phyloP scores from a whole-genome alignment of 2,888 invertebrate genomes.

The Ophion obscuratus region DNA sequence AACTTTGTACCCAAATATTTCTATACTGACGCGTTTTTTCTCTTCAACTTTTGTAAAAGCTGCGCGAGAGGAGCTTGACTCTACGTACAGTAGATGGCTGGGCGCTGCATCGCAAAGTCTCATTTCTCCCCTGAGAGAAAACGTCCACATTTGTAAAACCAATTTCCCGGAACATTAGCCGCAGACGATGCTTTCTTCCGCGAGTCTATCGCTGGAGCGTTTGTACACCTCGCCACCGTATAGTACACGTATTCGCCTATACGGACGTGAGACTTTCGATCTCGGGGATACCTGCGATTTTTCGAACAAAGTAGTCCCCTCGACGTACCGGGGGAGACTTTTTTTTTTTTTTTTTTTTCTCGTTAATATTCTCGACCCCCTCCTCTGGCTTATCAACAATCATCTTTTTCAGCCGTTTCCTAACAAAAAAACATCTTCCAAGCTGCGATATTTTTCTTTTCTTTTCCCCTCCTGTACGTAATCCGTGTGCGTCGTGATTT shows the following conservation, averaged over 20 bases:
- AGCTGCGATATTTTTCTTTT: neutral
- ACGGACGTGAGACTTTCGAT: neutral
- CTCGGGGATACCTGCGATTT: neutral
- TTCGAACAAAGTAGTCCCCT: no score
- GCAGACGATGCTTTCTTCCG: slow-evolving; percentile 74
- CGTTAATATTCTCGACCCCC: no score
- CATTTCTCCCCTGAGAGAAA: slow-evolving; percentile 79
- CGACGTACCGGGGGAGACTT: no score
- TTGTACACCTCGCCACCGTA: neutral
- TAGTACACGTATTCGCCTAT: neutral
- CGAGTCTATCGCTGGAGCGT: slow-evolving; percentile 35
- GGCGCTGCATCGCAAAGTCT: slow-evolving; percentile 58
- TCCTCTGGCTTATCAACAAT: neutral
- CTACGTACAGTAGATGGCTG: neutral
- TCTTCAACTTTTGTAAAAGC: slow-evolving; percentile 43
- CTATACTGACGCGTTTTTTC: neutral
- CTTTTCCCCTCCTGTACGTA: neutral
- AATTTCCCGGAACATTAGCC: slow-evolving; percentile 83
- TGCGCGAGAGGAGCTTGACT: slow-evolving; percentile 3
- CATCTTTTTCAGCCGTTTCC: neutral
- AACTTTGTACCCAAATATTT: neutral
- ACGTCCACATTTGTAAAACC: slow-evolving; percentile 79
- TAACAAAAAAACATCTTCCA: neutral
- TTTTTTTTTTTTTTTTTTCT: no score
- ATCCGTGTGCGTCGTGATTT: slow-evolving; percentile 45